phyloP scores from a whole-genome alignment of 2,797 vertebrate genomes.

The Fratercula arctica region DNA sequence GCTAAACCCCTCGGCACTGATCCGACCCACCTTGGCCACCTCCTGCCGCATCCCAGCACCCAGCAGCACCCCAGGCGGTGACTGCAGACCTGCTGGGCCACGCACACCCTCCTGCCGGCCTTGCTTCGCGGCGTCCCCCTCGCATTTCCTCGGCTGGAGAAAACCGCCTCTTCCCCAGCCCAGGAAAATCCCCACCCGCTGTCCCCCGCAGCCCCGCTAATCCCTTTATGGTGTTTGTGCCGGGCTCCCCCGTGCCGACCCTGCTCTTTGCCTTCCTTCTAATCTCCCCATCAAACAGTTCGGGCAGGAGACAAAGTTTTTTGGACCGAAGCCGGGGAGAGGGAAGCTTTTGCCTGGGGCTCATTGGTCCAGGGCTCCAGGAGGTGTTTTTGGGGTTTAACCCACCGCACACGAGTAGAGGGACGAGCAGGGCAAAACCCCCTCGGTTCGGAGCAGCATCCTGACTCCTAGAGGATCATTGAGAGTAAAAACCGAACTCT shows the following conservation, averaged over 20 bases:
- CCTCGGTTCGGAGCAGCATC: fast-evolving
- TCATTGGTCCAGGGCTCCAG: fast-evolving
- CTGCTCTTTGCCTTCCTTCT: slow-evolving; percentile 65
- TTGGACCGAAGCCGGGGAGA: fast-evolving
- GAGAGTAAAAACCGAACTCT: neutral
- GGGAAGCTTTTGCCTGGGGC: neutral
- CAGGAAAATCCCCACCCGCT: neutral
- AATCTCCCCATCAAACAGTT: neutral
- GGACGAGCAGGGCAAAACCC: neutral
- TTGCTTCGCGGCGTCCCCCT: neutral
- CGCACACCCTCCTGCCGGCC: fast-evolving
- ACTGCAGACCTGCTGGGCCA: neutral
- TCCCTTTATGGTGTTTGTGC: slow-evolving; percentile 65
- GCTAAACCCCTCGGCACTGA: neutral
- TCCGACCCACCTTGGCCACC: neutral
- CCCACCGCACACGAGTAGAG: fast-evolving
- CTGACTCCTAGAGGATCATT: neutral
- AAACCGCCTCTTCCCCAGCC: fast-evolving
- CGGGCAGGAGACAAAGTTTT: neutral
- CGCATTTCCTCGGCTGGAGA: fast-evolving
- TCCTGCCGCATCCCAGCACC: neutral
- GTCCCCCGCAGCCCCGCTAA: neutral
- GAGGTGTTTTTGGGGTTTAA: neutral
- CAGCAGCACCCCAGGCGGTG: neutral
- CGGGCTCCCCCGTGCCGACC: fast-evolving